Conservation (phyloP, 2,797 vertebrate species). For the Somateria mollissima region DNA sequence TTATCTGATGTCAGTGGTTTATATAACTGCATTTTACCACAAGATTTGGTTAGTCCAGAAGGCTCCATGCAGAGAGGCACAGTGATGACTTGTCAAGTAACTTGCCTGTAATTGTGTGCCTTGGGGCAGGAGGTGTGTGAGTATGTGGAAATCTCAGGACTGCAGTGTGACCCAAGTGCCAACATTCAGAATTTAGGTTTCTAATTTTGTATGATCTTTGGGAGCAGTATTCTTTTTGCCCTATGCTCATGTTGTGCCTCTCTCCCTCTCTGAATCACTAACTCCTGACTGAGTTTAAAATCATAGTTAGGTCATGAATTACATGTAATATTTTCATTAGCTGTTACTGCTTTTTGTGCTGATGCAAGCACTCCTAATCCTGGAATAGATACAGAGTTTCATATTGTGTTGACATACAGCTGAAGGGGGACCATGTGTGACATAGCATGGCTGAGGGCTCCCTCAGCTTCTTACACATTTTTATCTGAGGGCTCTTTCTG, state of each 20-base stretch:
- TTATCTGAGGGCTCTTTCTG: rapidly evolving
- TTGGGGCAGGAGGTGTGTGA: neutral
- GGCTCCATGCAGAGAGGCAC: neutral
- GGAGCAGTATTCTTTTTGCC: neutral
- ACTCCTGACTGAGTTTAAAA: neutral
- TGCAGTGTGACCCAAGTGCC: neutral
- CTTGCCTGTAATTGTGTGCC: neutral
- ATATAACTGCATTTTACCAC: neutral
- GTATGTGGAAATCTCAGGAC: neutral
- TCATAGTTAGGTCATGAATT: conserved; percentile 17
- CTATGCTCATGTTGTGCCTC: rapidly evolving
- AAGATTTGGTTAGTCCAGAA: neutral
- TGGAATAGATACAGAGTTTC: neutral
- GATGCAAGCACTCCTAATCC: conserved; percentile 3
- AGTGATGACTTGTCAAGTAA: neutral
- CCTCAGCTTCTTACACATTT: neutral
- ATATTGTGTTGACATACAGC: rapidly evolving
- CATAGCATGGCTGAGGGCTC: neutral
- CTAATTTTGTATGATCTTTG: neutral
- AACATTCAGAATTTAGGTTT: neutral
- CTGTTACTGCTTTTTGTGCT: conserved; percentile 25
- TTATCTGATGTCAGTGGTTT: neutral
- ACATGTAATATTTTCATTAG: conserved; percentile 27
- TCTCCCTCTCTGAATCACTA: neutral
- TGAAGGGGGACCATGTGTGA: neutral